Percentiles rank a stretch among this genome's conserved stretches.
phyloP scores from a whole-genome alignment of 2,797 vertebrate species.

The Xenopus petersii region DNA sequence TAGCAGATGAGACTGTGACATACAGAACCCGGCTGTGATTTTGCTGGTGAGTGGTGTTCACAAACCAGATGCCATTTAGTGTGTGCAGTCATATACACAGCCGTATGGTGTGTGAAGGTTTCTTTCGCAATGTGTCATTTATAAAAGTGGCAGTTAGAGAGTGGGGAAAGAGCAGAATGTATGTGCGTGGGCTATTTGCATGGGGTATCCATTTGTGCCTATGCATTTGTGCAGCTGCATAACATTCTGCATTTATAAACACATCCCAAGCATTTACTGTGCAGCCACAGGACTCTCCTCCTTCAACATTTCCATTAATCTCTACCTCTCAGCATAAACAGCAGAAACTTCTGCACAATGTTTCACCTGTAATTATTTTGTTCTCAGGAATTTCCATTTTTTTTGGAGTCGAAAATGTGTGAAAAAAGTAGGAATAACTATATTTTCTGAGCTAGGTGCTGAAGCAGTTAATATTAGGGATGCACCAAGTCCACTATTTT shows the following conservation, averaged over 20 bases:
- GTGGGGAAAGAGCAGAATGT: not conserved
- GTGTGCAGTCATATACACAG: conserved; percentile 23
- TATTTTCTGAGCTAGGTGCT: no score
- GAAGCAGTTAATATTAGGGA: no score
- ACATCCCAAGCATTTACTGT: not conserved
- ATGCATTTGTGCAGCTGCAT: conserved; percentile 1
- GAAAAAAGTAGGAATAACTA: no score
- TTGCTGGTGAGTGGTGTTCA: conserved; percentile 41
- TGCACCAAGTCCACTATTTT: no score
- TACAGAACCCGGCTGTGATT: conserved; percentile 19
- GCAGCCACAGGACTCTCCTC: not conserved
- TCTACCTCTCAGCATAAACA: no score
- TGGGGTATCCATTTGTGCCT: not conserved
- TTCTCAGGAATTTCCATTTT: no score
- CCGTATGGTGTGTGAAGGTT: conserved; percentile 39
- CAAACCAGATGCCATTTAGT: conserved; percentile 44
- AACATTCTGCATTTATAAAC: not conserved
- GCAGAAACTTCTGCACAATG: no score
- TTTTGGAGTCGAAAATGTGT: no score
- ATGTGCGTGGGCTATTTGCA: not conserved
- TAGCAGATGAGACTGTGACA: conserved; percentile 43
- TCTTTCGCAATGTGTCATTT: conserved; percentile 19
- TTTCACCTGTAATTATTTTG: no score
- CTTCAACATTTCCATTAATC: no score
- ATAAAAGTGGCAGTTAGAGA: not conserved